phyloP scores from a whole-genome alignment of 2,888 invertebrate genomes.

The Lucinisca nassula region DNA sequence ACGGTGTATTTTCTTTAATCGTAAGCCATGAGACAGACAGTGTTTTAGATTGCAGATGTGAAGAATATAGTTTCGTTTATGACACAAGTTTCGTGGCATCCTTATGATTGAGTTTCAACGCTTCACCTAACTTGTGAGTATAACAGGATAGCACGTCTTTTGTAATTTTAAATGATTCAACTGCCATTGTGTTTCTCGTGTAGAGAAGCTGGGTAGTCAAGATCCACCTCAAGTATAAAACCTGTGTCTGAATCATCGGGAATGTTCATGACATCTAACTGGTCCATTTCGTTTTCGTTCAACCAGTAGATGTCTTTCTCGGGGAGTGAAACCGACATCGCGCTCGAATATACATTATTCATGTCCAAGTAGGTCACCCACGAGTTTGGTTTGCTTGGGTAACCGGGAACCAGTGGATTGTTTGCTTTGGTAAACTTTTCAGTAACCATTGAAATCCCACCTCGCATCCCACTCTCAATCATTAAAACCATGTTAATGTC shows the following conservation, averaged over 20 bases:
- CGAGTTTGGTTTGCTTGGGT: background rate
- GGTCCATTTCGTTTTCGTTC: too few relatives aligned
- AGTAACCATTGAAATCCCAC: constrained; percentile 73
- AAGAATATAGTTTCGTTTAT: background rate
- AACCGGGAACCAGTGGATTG: constrained; percentile 66
- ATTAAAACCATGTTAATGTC: too few relatives aligned
- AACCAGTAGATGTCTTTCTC: constrained; percentile 79
- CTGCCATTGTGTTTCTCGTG: too few relatives aligned
- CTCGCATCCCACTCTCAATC: too few relatives aligned
- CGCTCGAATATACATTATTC: constrained; percentile 41
- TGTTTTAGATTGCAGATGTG: background rate
- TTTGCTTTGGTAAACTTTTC: constrained; percentile 79
- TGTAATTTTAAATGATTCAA: background rate
- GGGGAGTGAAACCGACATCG: constrained; percentile 69
- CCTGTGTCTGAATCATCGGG: background rate
- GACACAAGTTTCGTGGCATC: background rate
- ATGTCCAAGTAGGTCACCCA: constrained; percentile 15
- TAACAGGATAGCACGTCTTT: background rate
- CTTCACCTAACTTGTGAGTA: constrained; percentile 6
- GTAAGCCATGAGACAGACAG: background rate
- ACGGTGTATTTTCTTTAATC: background rate
- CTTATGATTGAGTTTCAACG: background rate
- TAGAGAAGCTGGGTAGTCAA: too few relatives aligned
- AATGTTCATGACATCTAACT: constrained; percentile 68
- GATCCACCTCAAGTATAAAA: too few relatives aligned